A percentile compares a stretch with the other conserved stretches of the same genome.
These are phyloP conservation scores for Rhopalosiphum padi DNA, from an alignment of 1,140 invertebrate species.

Conservation along the genomic window DNA sequence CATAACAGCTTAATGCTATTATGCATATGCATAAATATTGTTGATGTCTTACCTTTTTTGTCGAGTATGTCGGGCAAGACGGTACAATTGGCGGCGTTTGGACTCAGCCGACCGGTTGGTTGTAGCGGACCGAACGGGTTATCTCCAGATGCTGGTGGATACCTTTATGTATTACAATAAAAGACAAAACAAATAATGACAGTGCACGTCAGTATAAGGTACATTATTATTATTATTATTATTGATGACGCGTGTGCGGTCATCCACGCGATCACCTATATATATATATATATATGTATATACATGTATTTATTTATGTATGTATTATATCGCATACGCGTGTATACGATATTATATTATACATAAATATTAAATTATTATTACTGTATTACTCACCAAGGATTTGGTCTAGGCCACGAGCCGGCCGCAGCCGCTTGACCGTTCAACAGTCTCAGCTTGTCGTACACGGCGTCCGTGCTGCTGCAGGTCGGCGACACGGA, in stretches of 20 bases:
- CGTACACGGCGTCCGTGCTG: conserved; percentile 74
- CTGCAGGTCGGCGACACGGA: conserved; percentile 59
- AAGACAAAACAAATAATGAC: not conserved
- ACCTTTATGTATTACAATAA: conserved; percentile 19
- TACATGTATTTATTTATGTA: not conserved
- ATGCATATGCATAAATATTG: not conserved
- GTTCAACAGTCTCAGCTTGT: conserved; percentile 84
- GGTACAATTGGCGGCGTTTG: conserved; percentile 53
- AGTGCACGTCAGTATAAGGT: not conserved
- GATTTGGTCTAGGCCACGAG: conserved; percentile 68
- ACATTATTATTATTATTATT: not conserved
- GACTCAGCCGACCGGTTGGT: conserved; percentile 55
- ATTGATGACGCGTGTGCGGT: conserved; percentile 1
- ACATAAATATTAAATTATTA: not conserved
- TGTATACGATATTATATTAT: not conserved
- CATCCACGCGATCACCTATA: not conserved
- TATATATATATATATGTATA: not conserved
- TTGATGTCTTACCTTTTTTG: conserved; percentile 58
- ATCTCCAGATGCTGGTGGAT: conserved; percentile 53
- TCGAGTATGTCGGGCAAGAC: conserved; percentile 59
- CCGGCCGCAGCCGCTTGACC: conserved; percentile 74
- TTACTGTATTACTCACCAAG: conserved; percentile 65
- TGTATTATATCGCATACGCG: not conserved
- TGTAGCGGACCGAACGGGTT: conserved; percentile 59
- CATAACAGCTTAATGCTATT: not conserved